Conservation (phyloP, 2,888 invertebrate genomes). For the Blastobasis adustella region DNA sequence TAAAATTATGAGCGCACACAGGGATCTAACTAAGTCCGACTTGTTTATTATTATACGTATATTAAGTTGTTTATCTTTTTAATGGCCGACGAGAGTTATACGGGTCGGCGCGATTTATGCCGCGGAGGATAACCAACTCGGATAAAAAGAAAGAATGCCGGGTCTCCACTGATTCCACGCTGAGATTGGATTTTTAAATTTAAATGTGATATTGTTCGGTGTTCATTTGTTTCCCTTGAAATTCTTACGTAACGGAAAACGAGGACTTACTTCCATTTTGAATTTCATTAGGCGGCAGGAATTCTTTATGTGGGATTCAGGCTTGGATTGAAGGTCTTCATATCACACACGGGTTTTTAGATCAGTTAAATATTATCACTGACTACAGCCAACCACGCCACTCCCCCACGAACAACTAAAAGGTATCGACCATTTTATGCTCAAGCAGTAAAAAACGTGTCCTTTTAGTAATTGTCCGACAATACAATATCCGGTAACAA, state of each 20-base stretch:
- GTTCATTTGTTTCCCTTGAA: constrained; percentile 30
- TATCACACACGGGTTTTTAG: too few relatives aligned
- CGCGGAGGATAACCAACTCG: constrained; percentile 55
- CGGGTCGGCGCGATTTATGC: constrained; percentile 66
- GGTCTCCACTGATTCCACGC: constrained; percentile 50
- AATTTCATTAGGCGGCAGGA: too few relatives aligned
- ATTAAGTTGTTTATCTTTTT: constrained; percentile 75
- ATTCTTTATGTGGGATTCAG: too few relatives aligned
- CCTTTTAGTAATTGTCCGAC: constrained; percentile 11
- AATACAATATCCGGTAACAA: constrained; percentile 18
- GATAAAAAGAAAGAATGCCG: constrained; percentile 59
- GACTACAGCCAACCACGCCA: too few relatives aligned
- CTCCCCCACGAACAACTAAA: background rate
- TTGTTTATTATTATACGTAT: constrained; percentile 73
- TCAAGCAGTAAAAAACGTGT: background rate
- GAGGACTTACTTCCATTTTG: background rate
- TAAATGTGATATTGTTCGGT: constrained; percentile 59
- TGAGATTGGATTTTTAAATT: constrained; percentile 69
- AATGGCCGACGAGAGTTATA: constrained; percentile 68
- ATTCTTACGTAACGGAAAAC: background rate
- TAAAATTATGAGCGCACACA: constrained; percentile 67
- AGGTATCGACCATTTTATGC: background rate
- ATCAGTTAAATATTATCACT: too few relatives aligned
- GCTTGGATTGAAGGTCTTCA: too few relatives aligned
- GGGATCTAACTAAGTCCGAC: constrained; percentile 57